phyloP scores from a whole-genome alignment of 2,888 invertebrate species.

The Drosophila multiciliata region DNA sequence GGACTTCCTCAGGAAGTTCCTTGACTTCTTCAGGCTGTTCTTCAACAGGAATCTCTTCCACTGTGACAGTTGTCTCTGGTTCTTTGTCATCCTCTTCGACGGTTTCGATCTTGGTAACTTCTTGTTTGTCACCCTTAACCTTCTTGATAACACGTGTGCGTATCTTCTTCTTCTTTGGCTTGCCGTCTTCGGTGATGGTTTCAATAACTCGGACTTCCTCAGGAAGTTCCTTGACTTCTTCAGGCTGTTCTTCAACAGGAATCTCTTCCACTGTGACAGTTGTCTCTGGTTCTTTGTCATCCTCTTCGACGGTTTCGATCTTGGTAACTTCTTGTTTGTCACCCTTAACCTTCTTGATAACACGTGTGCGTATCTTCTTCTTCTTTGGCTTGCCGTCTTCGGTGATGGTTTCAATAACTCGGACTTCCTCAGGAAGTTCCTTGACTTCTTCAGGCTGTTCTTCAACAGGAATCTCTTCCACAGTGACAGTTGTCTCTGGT shows the following conservation, averaged over 20 bases:
- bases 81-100: constrained; percentile 25
- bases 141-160: constrained; percentile 29
- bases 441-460: constrained; percentile 25
- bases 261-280: constrained; percentile 54
- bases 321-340: constrained; percentile 62
- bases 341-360: constrained; percentile 62
- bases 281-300: constrained; percentile 53
- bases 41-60: constrained; percentile 17
- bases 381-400: constrained; percentile 50
- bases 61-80: constrained; percentile 25
- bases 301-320: constrained; percentile 63
- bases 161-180: constrained; percentile 21
- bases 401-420: constrained; percentile 35
- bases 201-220: constrained; percentile 19
- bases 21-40: constrained; percentile 9
- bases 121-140: constrained; percentile 27
- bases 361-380: constrained; percentile 60
- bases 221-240: constrained; percentile 12
- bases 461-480: constrained; percentile 35
- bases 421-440: constrained; percentile 49
- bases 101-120: constrained; percentile 27
- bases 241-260: constrained; percentile 27
- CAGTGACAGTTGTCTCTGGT: constrained; percentile 50
- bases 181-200: constrained; percentile 18
- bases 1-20: constrained; percentile 27